Percentiles rank a stretch among this genome's conserved stretches.
Conservation (phyloP, 2,797 vertebrate species). For the Smutsia gigantea region DNA sequence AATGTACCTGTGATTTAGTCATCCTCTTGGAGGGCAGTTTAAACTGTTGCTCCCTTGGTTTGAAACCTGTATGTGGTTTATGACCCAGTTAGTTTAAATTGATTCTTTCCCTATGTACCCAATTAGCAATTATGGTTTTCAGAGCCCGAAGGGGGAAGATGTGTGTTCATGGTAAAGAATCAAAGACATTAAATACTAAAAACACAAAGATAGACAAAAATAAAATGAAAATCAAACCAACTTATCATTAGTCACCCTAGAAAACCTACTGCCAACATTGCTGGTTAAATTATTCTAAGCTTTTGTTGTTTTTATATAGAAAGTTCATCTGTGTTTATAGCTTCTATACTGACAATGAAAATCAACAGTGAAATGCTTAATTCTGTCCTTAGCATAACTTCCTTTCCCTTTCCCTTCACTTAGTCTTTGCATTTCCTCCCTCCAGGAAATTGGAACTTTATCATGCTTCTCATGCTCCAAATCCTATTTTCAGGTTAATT, state of each 20-base stretch:
- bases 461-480: neutral
- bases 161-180: conserved; percentile 42
- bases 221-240: conserved; percentile 14
- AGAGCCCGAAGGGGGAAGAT: conserved; percentile 42
- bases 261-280: neutral
- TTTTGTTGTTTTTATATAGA: neutral
- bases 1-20: conserved; percentile 64
- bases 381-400: neutral
- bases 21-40: conserved; percentile 66
- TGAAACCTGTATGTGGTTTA: conserved; percentile 68
- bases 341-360: neutral
- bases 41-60: conserved; percentile 60
- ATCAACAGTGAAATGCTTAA: neutral
- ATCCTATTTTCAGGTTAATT: conserved; percentile 13
- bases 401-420: neutral
- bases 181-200: conserved; percentile 45
- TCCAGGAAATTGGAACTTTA: neutral
- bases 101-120: conserved; percentile 62
- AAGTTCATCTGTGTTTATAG: neutral
- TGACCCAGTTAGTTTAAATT: conserved; percentile 75
- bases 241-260: neutral
- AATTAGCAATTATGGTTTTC: conserved; percentile 68
- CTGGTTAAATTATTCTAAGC: neutral
- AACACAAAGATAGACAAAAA: conserved; percentile 62
- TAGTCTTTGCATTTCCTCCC: neutral